phyloP scores from a whole-genome alignment of 2,797 vertebrate genomes.

The Staurois parvus region DNA sequence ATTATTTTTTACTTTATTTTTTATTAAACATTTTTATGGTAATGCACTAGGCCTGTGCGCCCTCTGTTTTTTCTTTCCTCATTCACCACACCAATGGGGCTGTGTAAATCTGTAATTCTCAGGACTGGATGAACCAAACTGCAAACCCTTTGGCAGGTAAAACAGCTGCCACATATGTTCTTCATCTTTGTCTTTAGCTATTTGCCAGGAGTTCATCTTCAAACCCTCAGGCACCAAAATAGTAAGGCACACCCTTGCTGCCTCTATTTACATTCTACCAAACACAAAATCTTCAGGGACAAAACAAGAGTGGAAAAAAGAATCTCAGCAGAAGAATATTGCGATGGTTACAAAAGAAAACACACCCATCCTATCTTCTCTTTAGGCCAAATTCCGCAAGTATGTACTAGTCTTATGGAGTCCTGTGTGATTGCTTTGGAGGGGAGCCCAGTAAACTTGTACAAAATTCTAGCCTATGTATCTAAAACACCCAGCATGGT shows the following conservation, averaged over 20 bases:
- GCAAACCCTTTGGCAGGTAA: not conserved
- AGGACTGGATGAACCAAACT: too few relatives aligned
- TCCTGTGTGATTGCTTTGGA: slow-evolving; percentile 51
- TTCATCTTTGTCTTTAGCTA: not conserved
- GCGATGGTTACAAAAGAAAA: not conserved
- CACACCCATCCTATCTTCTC: not conserved
- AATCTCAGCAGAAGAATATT: not conserved
- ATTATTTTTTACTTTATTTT: too few relatives aligned
- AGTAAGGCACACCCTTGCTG: not conserved
- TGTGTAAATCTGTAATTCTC: too few relatives aligned
- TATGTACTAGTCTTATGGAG: slow-evolving; percentile 16
- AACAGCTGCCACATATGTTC: not conserved
- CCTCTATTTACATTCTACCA: not conserved
- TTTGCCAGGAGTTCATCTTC: not conserved
- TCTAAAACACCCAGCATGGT: not conserved
- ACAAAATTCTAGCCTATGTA: not conserved
- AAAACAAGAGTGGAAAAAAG: slow-evolving; percentile 9
- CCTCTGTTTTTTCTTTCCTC: too few relatives aligned
- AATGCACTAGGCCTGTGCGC: too few relatives aligned
- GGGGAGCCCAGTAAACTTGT: slow-evolving; percentile 16
- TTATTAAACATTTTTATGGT: too few relatives aligned
- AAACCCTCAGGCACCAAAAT: not conserved
- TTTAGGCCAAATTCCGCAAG: slow-evolving; percentile 33
- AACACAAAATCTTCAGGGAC: not conserved
- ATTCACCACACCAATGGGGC: too few relatives aligned